Evolutionary conservation across 2,113 vertebrate genomes (phyloP).

Genomic region (Cyphomyrus plagiostoma): DNA sequence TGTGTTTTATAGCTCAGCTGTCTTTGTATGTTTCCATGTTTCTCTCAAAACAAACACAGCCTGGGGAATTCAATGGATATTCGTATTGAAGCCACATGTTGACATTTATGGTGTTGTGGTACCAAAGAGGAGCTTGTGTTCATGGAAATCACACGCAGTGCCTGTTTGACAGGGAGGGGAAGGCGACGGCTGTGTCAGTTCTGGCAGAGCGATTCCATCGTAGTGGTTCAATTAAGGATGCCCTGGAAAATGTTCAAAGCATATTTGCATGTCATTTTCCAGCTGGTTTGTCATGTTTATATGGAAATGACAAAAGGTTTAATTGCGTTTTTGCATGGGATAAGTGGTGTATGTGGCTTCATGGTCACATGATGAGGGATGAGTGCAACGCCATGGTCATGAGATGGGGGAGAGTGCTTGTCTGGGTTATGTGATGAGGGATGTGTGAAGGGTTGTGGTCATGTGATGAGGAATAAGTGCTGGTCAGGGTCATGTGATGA

Average conservation of each 20-base stretch:
- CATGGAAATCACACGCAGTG: neutral
- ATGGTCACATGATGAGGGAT: neutral
- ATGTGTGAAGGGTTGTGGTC: neutral
- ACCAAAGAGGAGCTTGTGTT: neutral
- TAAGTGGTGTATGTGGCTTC: neutral
- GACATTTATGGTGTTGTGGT: neutral
- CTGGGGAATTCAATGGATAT: neutral
- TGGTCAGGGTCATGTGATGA: neutral
- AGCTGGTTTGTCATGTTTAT: neutral
- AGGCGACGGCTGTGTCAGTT: neutral
- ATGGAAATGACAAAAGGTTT: neutral
- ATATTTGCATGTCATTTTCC: slow-evolving; percentile 7
- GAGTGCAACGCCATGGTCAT: neutral
- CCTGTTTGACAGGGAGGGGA: neutral
- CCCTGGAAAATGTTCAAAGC: neutral
- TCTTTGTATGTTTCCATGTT: neutral
- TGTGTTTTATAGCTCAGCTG: neutral
- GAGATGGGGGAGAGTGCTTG: neutral
- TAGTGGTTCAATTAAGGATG: neutral
- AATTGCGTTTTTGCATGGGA: neutral
- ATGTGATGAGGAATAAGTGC: neutral
- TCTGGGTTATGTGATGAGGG: neutral
- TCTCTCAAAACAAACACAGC: neutral
- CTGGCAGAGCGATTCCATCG: neutral
- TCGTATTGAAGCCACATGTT: neutral